A percentile compares a stretch with the other conserved stretches of the same genome.
These are phyloP conservation scores for Phyllotreta cruciferae DNA, from an alignment of 2,888 invertebrate species.

Conservation along the genomic window DNA sequence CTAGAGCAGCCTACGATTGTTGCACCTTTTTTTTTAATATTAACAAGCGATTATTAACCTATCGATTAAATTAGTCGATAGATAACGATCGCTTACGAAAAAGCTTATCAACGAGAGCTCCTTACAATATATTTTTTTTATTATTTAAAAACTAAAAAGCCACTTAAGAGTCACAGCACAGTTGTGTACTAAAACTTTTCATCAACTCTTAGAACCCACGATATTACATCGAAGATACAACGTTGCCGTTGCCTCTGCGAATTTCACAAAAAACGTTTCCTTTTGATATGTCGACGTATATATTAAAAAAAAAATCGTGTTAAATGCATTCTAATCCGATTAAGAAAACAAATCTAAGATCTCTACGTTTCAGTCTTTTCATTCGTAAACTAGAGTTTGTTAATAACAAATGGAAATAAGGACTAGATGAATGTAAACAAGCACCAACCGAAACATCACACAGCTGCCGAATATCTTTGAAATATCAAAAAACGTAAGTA, in stretches of 20 bases:
- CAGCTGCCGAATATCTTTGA: slow-evolving; percentile 28
- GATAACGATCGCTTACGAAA: slow-evolving; percentile 49
- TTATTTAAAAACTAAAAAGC: slow-evolving; percentile 64
- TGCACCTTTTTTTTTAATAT: slow-evolving; percentile 53
- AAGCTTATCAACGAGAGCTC: slow-evolving; percentile 56
- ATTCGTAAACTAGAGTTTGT: slow-evolving; percentile 43
- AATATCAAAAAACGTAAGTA: not conserved
- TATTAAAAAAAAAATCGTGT: slow-evolving; percentile 23
- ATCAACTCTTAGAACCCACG: slow-evolving; percentile 50
- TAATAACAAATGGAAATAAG: slow-evolving; percentile 39
- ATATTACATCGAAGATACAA: slow-evolving; percentile 37
- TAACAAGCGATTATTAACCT: slow-evolving; percentile 27
- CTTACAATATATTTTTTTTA: slow-evolving; percentile 55
- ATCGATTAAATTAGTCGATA: slow-evolving; percentile 42
- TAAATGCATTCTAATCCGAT: slow-evolving; percentile 39
- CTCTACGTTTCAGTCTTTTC: slow-evolving; percentile 48
- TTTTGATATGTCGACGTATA: slow-evolving; percentile 31
- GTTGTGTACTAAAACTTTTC: slow-evolving; percentile 62
- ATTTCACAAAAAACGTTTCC: slow-evolving; percentile 22
- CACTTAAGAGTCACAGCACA: slow-evolving; percentile 67
- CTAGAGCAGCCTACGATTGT: slow-evolving; percentile 49
- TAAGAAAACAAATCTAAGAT: slow-evolving; percentile 35
- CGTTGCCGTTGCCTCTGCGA: slow-evolving; percentile 5
- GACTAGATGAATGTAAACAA: slow-evolving; percentile 37
- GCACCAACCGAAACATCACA: slow-evolving; percentile 32